phyloP scores from a whole-genome alignment of 35 echinoderm and acorn worm genomes.

The Stichopus chloronotus region DNA sequence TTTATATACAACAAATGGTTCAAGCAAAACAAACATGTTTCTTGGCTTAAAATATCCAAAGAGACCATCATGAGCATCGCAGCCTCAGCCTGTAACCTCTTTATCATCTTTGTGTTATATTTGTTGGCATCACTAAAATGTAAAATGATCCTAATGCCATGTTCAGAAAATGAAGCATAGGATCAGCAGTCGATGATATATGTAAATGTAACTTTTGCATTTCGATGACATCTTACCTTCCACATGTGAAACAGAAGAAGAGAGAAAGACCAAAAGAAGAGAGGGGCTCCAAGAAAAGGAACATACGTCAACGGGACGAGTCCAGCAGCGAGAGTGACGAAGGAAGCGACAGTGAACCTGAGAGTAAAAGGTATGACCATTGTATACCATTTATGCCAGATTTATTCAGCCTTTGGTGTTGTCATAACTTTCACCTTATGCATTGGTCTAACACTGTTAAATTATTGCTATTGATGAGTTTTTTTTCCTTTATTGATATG shows the following conservation, averaged over 20 bases:
- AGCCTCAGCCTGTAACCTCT: no score
- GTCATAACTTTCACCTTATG: no score
- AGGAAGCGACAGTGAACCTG: slow-evolving; percentile 72
- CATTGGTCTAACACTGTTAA: neutral
- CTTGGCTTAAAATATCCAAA: no score
- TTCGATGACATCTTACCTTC: no score
- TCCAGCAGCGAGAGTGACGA: slow-evolving; percentile 56
- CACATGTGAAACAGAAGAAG: slow-evolving; percentile 10
- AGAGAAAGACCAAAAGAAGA: slow-evolving; percentile 52
- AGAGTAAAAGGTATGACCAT: slow-evolving; percentile 43
- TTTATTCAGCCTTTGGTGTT: neutral
- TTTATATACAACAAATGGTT: neutral
- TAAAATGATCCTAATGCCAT: no score
- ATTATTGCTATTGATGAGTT: neutral
- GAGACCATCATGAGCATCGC: no score
- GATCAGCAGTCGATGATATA: no score
- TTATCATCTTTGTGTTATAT: no score
- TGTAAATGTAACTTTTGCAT: no score
- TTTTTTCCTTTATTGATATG: neutral
- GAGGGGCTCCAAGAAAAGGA: slow-evolving; percentile 68
- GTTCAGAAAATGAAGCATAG: no score
- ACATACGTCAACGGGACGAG: slow-evolving; percentile 76
- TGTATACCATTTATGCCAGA: neutral
- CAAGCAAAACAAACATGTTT: neutral
- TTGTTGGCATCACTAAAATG: no score